A percentile compares a stretch with the other conserved stretches of the same genome.
These are phyloP conservation scores for Heliconius sara DNA, from an alignment of 2,888 invertebrate species.

Conservation along the genomic window DNA sequence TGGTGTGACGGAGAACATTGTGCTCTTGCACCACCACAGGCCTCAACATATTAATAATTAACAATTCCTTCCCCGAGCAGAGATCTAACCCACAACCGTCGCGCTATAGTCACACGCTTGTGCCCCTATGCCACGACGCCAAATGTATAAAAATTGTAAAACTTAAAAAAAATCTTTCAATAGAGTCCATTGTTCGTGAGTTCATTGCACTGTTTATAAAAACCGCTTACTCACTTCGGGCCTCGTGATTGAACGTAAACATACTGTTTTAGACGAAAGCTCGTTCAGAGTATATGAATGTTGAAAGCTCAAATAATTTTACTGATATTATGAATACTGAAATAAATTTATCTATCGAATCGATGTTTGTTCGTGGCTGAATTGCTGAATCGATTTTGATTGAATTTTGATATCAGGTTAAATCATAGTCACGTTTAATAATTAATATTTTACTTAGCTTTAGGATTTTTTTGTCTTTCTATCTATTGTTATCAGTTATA, in stretches of 20 bases:
- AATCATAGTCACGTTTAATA: not conserved
- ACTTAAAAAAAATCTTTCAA: no score
- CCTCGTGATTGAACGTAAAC: conserved; percentile 39
- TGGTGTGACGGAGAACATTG: no score
- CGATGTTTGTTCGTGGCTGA: not conserved
- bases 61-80: not conserved
- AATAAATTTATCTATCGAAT: not conserved
- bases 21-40: no score
- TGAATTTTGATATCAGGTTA: not conserved
- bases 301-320: conserved; percentile 2
- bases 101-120: not conserved
- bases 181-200: conserved; percentile 30
- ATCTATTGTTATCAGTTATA: not conserved
- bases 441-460: not conserved
- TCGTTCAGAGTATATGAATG: conserved; percentile 3
- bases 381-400: not conserved
- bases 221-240: conserved; percentile 14
- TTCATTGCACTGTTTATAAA: conserved; percentile 43
- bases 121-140: not conserved
- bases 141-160: no score
- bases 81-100: not conserved
- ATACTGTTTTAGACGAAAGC: conserved; percentile 33
- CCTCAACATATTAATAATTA: no score
- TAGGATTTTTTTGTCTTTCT: not conserved
- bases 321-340: not conserved